Base-by-base conservation (phyloP, 2,797 vertebrate species). In the Sciurus vulgaris region DNA sequence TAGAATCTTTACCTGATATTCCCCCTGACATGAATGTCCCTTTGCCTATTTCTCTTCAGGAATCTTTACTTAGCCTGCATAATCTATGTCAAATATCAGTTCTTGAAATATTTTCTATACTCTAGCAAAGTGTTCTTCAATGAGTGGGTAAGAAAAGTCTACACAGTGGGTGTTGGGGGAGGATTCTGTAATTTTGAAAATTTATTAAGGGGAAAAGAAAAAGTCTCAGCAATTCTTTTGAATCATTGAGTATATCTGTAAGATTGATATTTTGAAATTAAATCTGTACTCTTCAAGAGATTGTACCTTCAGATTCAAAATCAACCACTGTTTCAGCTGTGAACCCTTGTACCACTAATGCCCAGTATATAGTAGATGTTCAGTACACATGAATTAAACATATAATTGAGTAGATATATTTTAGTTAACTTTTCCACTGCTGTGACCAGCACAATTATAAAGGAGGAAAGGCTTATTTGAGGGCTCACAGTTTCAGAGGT, bases 221-320 rank as follows among this genome's bases (percentile, higher is more conserved):
- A 44, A n/a, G 4, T 12, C 30, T 72, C 83, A 4, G 3, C 95
- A 5, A 88, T 70, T 93, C 12, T 90, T 1, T 73, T 91, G 49
- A 89, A 94, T 41, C 30, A 90, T 30, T 78, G 65, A 95, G 10
- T 51, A 56, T 84, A 6, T 11, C 38, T 67, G 22, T 72, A 78
- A 38, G 51, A 72, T 3, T 1, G 6, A 70, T 9, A 61, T 59
- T 41, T 92, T 73, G 49, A 41, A 26, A 81, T 76, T 81, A 89
- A 44, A 11, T 8, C 26, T 38, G 30, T 47, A 56, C 3, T n/a
- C 70, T 20, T 86, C 7, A 92, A 87, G 17, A 89, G 61, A 61
- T 38, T 54, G 24, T 91, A 51, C 63, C 14, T 90, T 70, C 38
- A 85, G 30, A 85, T 81, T 92, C 14, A 77, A 84, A 81, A 72